A percentile compares a stretch with the other conserved stretches of the same genome.
phyloP scores from a whole-genome alignment of 2,888 invertebrate species.

The Drepanosiphum platanoidis region DNA sequence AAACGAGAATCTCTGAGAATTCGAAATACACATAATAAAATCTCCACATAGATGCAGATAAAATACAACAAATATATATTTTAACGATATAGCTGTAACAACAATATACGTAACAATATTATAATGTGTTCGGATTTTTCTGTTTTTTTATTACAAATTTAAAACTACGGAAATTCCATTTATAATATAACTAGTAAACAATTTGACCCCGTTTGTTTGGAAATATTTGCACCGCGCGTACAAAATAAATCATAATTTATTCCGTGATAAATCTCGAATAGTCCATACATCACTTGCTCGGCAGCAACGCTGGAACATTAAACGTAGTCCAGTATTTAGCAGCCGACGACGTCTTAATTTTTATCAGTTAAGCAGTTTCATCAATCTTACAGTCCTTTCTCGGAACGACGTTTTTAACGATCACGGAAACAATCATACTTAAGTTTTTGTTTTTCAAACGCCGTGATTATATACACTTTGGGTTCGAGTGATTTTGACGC shows the following conservation, averaged over 20 bases:
- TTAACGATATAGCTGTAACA: neutral
- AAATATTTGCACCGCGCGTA: neutral
- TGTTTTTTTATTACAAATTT: neutral
- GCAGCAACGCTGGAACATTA: neutral
- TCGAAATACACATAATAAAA: neutral
- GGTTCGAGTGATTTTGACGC: slow-evolving; percentile 52
- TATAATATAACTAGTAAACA: neutral
- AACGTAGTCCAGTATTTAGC: neutral
- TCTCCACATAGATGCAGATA: too few relatives aligned
- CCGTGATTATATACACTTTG: slow-evolving; percentile 9
- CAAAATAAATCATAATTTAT: neutral
- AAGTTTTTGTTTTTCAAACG: slow-evolving; percentile 42
- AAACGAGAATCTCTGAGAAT: neutral
- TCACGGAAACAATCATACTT: slow-evolving; percentile 26
- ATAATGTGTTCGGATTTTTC: too few relatives aligned
- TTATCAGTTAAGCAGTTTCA: slow-evolving; percentile 26
- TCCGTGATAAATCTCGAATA: neutral
- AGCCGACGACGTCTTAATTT: slow-evolving; percentile 8
- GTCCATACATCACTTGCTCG: neutral
- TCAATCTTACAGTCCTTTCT: slow-evolving; percentile 16
- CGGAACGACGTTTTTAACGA: slow-evolving; percentile 29
- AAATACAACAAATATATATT: neutral
- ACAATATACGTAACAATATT: too few relatives aligned
- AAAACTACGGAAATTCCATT: neutral
- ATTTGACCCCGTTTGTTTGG: neutral